Evolutionary conservation across 2,888 invertebrate genomes (phyloP).

Genomic region (Euplagia quadripunctaria): DNA sequence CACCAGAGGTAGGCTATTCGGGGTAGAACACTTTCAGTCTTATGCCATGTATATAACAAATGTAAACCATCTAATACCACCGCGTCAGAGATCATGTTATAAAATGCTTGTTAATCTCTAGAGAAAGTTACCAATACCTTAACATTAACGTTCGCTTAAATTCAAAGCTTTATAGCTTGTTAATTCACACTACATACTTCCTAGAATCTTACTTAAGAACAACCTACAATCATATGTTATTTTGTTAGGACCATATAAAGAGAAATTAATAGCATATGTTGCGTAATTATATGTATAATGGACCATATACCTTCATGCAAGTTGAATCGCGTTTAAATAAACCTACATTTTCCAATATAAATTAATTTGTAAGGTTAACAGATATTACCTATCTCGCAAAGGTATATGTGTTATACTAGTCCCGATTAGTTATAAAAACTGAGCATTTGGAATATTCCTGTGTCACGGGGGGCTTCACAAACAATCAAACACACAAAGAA

Average conservation of each 20-base stretch:
- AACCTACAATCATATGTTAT: not conserved
- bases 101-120: not conserved
- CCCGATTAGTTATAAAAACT: too few relatives aligned
- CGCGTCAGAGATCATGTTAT: conserved; percentile 12
- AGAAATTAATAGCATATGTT: too few relatives aligned
- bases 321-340: too few relatives aligned
- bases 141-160: not conserved
- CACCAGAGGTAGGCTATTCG: not conserved
- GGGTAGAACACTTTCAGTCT: conserved; percentile 17
- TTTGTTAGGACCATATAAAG: too few relatives aligned
- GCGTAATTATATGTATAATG: too few relatives aligned
- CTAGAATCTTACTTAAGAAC: not conserved
- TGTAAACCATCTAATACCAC: not conserved
- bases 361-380: too few relatives aligned
- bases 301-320: too few relatives aligned
- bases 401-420: not conserved
- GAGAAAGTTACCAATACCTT: not conserved
- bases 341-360: too few relatives aligned
- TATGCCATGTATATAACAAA: not conserved
- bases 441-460: too few relatives aligned
- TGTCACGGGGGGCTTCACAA: too few relatives aligned
- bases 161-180: not conserved
- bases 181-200: conserved; percentile 9
- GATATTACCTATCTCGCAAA: too few relatives aligned
- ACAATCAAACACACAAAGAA: too few relatives aligned